Conservation (phyloP, 1,140 invertebrate species). For the Aphis craccivora region DNA sequence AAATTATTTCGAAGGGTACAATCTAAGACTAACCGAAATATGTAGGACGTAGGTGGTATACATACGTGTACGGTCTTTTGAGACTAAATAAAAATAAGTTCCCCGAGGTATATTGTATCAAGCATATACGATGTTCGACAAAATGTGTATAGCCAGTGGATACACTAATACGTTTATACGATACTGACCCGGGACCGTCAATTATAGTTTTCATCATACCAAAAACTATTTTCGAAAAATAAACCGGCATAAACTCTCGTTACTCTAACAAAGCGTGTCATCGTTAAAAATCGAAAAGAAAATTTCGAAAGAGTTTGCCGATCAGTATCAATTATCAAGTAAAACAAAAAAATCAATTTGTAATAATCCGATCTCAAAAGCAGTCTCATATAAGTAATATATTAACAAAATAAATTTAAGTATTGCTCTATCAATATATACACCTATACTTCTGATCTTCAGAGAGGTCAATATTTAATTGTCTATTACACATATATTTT, state of each 20-base stretch:
- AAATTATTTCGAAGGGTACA: background rate
- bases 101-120: background rate
- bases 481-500: background rate
- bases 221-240: background rate
- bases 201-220: background rate
- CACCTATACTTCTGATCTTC: background rate
- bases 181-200: background rate
- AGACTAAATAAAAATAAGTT: background rate
- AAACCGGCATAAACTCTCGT: background rate
- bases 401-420: background rate
- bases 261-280: background rate
- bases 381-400: background rate
- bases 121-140: background rate
- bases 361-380: background rate
- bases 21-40: background rate
- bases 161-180: conserved; percentile 2
- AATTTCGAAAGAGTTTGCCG: background rate
- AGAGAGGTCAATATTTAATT: background rate
- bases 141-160: background rate
- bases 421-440: background rate
- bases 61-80: background rate
- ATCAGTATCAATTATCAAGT: background rate
- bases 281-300: conserved; percentile 2
- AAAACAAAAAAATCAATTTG: background rate
- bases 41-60: background rate